phyloP scores from a whole-genome alignment of 2,797 vertebrate species.

The Phataginus tetradactyla region DNA sequence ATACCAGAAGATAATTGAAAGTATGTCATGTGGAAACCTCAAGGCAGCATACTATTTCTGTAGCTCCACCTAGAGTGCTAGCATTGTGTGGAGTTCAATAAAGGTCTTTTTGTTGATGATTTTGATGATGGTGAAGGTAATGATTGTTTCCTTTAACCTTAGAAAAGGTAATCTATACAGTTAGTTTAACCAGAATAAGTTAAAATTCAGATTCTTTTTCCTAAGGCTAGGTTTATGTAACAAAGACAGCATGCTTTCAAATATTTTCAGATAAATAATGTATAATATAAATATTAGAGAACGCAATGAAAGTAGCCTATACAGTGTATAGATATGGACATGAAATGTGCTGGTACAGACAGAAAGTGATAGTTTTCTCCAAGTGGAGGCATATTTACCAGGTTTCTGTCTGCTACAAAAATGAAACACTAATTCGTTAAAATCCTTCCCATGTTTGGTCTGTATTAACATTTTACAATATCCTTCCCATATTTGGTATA shows the following conservation, averaged over 20 bases:
- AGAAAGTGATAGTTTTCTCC: neutral
- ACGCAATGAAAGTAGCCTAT: neutral
- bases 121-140: neutral
- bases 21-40: neutral
- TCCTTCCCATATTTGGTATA: neutral
- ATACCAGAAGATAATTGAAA: neutral
- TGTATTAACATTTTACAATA: slow-evolving; percentile 1
- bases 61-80: neutral
- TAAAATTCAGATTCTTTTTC: neutral
- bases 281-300: neutral
- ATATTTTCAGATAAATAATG: slow-evolving; percentile 43
- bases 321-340: neutral
- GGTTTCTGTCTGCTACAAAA: neutral
- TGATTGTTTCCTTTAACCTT: neutral
- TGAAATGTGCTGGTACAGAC: neutral
- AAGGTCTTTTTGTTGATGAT: neutral
- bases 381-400: neutral
- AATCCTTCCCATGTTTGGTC: neutral
- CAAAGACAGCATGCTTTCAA: neutral
- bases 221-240: neutral
- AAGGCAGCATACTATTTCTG: neutral
- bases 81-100: neutral
- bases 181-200: neutral
- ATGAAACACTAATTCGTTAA: neutral
- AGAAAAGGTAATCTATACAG: neutral